These are phyloP conservation scores for Oscheius sp. DNA, from an alignment of 2,888 invertebrate genomes.

Conservation along the genomic window DNA sequence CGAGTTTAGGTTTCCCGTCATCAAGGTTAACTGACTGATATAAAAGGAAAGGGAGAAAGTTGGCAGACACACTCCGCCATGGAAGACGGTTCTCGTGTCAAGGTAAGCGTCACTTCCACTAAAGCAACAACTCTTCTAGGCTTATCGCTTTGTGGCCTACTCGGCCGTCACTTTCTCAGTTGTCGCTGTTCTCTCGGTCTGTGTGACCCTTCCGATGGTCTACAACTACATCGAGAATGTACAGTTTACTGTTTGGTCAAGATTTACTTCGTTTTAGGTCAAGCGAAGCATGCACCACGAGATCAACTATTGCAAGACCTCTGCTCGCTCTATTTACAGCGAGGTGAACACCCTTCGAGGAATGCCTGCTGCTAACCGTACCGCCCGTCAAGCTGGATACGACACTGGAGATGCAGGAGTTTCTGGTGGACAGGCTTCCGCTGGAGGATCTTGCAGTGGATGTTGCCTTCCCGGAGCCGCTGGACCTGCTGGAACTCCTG, in stretches of 20 bases:
- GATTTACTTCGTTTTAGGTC: conserved; percentile 58
- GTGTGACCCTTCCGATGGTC: conserved; percentile 26
- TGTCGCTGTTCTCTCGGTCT: conserved; percentile 26
- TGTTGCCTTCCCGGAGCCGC: conserved; percentile 62
- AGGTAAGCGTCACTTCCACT: too few relatives aligned
- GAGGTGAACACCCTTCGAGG: conserved; percentile 30
- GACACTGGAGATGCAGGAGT: conserved; percentile 29
- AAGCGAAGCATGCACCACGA: conserved; percentile 67
- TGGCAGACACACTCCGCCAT: conserved; percentile 2
- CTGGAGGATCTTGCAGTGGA: conserved; percentile 60
- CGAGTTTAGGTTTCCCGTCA: neutral
- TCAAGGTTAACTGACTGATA: conserved; percentile 8
- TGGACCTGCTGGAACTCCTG: conserved; percentile 55
- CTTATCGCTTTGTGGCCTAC: conserved; percentile 28
- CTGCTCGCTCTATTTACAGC: conserved; percentile 30
- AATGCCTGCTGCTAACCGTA: conserved; percentile 31
- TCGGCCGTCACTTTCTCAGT: conserved; percentile 30
- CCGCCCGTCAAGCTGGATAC: conserved; percentile 37
- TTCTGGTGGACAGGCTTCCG: conserved; percentile 37
- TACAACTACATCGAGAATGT: conserved; percentile 29
- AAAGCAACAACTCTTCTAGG: too few relatives aligned
- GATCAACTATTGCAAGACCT: conserved; percentile 59
- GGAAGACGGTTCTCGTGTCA: conserved; percentile 12
- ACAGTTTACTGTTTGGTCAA: too few relatives aligned
- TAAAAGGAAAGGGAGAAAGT: conserved; percentile 4